These are phyloP conservation scores for Anguilla anguilla DNA, from an alignment of 2,797 vertebrate species.

Conservation along the genomic window DNA sequence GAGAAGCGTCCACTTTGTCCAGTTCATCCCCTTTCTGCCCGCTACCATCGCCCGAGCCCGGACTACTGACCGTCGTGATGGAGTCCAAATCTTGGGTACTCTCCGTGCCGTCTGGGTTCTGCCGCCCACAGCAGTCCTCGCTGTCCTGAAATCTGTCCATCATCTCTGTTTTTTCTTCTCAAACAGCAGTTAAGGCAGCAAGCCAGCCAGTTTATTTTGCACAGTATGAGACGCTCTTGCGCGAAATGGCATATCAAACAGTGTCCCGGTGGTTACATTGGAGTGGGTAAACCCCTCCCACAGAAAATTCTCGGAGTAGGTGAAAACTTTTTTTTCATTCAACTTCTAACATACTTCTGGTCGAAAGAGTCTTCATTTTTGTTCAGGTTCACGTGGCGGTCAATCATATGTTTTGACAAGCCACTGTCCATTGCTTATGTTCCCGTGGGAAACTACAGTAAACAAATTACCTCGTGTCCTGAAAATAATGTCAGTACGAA, in stretches of 20 bases:
- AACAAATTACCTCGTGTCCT: background rate
- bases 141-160: constrained; percentile 37
- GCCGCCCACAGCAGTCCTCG: constrained; percentile 5
- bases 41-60: background rate
- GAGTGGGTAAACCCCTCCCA: constrained; percentile 51
- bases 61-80: constrained; percentile 12
- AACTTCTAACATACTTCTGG: background rate
- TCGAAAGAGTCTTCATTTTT: background rate
- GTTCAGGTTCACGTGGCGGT: constrained; percentile 50
- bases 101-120: constrained; percentile 44
- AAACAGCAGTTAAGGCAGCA: background rate
- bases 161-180: background rate
- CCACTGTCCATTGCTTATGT: constrained; percentile 9
- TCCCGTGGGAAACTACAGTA: background rate
- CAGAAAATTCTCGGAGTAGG: constrained; percentile 32
- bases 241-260: constrained; percentile 9
- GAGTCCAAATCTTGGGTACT: constrained; percentile 42
- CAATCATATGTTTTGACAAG: constrained; percentile 42
- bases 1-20: constrained; percentile 30
- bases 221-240: background rate
- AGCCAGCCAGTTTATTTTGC: background rate
- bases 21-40: background rate
- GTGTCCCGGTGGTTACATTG: background rate
- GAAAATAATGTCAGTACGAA: background rate
- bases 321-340: constrained; percentile 54